A percentile compares a stretch with the other conserved stretches of the same genome.
phyloP scores from a whole-genome alignment of 2,797 vertebrate species.

The Etheostoma nigrum region DNA sequence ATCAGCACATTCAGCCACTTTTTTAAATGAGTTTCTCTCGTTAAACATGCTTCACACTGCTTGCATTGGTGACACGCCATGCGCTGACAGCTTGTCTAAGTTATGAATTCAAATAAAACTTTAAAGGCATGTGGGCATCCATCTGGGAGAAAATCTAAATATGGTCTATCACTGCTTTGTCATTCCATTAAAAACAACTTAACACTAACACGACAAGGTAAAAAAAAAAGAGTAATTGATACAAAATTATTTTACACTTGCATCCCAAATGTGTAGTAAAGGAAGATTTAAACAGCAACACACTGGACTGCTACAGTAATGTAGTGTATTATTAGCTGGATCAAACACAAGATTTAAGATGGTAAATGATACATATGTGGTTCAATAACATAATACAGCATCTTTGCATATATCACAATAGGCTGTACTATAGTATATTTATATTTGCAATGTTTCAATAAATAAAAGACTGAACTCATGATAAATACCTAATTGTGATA shows the following conservation, averaged over 20 bases:
- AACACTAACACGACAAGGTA: slow-evolving; percentile 55
- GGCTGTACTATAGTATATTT: not conserved
- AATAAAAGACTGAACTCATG: too few relatives aligned
- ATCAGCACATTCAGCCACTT: slow-evolving; percentile 63
- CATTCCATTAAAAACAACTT: slow-evolving; percentile 79
- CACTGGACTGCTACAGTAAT: not conserved
- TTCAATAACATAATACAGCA: not conserved
- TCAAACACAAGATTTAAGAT: not conserved
- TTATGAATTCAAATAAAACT: slow-evolving; percentile 77
- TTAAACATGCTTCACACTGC: slow-evolving; percentile 67
- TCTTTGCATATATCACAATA: not conserved
- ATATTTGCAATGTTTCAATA: not conserved
- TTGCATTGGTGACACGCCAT: slow-evolving; percentile 61
- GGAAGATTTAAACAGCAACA: not conserved
- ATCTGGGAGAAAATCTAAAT: slow-evolving; percentile 75
- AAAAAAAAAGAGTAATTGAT: slow-evolving; percentile 48
- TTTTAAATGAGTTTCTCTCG: slow-evolving; percentile 63
- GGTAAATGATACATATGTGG: not conserved
- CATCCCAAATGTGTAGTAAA: not conserved
- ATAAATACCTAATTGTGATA: too few relatives aligned
- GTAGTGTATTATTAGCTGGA: not conserved
- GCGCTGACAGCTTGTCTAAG: slow-evolving; percentile 64
- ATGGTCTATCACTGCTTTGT: slow-evolving; percentile 55
- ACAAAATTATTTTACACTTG: slow-evolving; percentile 32
- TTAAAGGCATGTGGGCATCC: slow-evolving; percentile 77